Percentiles rank a stretch among this genome's conserved stretches.
Evolutionary conservation across 2,797 vertebrate genomes (phyloP).

Genomic region (Hemitrygon akajei): DNA sequence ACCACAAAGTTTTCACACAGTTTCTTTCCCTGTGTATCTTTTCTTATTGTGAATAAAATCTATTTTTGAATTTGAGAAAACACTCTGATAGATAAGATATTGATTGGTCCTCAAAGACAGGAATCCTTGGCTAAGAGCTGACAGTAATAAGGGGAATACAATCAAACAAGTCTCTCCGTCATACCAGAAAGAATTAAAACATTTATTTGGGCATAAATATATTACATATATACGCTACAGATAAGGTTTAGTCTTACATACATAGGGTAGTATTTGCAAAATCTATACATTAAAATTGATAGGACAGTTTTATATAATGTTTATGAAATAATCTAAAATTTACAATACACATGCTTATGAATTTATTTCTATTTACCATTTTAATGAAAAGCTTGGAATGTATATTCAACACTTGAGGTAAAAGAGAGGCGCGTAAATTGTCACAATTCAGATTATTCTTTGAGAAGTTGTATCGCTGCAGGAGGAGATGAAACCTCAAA

Average conservation of each 20-base stretch:
- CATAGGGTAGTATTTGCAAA: conserved; percentile 99
- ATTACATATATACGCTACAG: conserved; percentile 99
- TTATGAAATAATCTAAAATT: conserved; percentile 99
- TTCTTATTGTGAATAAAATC: too few species aligned
- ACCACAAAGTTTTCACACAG: too few species aligned
- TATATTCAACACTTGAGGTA: conserved; percentile 88
- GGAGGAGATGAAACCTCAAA: not conserved
- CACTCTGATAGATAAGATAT: too few species aligned
- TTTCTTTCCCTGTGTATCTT: too few species aligned
- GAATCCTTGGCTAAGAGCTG: not conserved
- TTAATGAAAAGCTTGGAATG: conserved; percentile 92
- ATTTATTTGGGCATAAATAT: conserved; percentile 99
- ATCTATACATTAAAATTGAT: conserved; percentile 99
- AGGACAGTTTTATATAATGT: conserved; percentile 98
- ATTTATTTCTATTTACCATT: conserved; percentile 46
- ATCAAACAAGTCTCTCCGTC: conserved; percentile 34
- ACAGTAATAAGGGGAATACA: not conserved
- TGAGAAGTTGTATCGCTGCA: not conserved
- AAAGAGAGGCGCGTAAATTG: conserved; percentile 68
- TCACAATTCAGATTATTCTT: not conserved
- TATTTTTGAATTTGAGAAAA: too few species aligned
- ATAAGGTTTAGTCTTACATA: conserved; percentile 99
- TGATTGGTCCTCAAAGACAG: too few species aligned
- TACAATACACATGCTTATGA: conserved; percentile 90
- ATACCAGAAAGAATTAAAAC: conserved; percentile 92